phyloP scores from a whole-genome alignment of 2,797 vertebrate species.

The Oryzias sinensis region DNA sequence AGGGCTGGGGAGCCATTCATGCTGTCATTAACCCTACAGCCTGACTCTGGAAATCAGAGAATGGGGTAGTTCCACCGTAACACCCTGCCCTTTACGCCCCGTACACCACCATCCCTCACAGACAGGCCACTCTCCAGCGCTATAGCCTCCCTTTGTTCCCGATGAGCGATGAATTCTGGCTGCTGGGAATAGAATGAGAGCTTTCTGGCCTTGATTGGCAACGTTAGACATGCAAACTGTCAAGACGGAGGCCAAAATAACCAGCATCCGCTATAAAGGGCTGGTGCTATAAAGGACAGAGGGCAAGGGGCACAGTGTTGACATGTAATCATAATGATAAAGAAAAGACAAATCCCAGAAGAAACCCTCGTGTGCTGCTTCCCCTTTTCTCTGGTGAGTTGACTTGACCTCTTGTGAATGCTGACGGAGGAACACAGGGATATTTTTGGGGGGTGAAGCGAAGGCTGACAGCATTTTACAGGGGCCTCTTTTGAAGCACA shows the following conservation, averaged over 20 bases:
- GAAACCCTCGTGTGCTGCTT: constrained; percentile 43
- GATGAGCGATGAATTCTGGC: constrained; percentile 75
- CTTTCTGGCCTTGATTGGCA: constrained; percentile 71
- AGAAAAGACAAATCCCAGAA: constrained; percentile 57
- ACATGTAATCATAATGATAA: constrained; percentile 68
- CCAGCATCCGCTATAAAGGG: constrained; percentile 54
- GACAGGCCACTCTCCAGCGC: constrained; percentile 53
- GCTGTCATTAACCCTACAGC: constrained; percentile 67
- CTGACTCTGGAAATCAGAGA: constrained; percentile 56
- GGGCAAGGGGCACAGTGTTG: constrained; percentile 52
- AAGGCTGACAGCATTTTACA: constrained; percentile 49
- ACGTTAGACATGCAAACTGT: constrained; percentile 70
- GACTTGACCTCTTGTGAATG: constrained; percentile 68
- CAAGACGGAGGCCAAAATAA: constrained; percentile 63
- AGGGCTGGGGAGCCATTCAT: constrained; percentile 66
- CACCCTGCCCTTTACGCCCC: constrained; percentile 63
- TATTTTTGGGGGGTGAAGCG: constrained; percentile 39
- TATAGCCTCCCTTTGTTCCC: constrained; percentile 70
- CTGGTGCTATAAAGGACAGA: constrained; percentile 36
- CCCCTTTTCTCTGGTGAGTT: constrained; percentile 61
- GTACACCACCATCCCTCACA: constrained; percentile 45
- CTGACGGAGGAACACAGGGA: constrained; percentile 63
- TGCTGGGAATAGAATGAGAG: constrained; percentile 61
- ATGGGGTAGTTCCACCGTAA: constrained; percentile 69
- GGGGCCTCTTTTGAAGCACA: constrained; percentile 58